Base-by-base conservation (phyloP, 2,888 invertebrate species). In the Drosophila birchii region DNA sequence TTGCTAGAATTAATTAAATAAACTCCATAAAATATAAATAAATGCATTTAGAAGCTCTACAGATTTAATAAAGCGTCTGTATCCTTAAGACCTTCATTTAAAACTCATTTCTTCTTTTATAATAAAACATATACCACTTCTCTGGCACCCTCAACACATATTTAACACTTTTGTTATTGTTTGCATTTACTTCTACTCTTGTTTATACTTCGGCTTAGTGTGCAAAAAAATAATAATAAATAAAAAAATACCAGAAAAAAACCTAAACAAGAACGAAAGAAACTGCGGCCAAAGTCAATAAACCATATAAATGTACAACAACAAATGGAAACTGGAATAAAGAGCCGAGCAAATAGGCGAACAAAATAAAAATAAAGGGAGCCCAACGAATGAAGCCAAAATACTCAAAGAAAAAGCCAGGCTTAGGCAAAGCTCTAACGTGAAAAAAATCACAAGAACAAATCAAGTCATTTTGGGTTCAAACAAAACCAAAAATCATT, bases 211-310 rank as follows among this genome's bases (percentile, higher is more conserved):
- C 54, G 58, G 80, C 86, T 85, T 78, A 82, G 73, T 85, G 76
- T 81, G 85, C 87, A 81, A 86, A 86, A 82, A 71, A 55, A 14
- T 4, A 7, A n/a, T 2, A 14, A 18, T 12, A 49, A 38, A 38
- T 16, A n/a, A 26, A 14, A 47, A 20, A 9, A 14, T 14, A 8
- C 18, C 18, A 14, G 18, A 32, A 49, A 49, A 34, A 34, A 51
- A 51, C 34, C 45, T 45, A 44, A 56, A 51, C 41, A 61, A 56
- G 62, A 74, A 43, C 55, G 43, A 18, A 41, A 57, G 44, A 69
- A 67, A 43, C 69, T 57, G 72, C 55, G 69, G 75, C 77, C 87
- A 85, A 82, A 87, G 84, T 84, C 84, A 84, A 87, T 84, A 84
- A 84, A 85, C 87, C 77, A 71, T 56, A 79, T 73, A 77, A 84